These are phyloP conservation scores for Planococcus citri DNA, from an alignment of 1,140 invertebrate species.

Conservation along the genomic window DNA sequence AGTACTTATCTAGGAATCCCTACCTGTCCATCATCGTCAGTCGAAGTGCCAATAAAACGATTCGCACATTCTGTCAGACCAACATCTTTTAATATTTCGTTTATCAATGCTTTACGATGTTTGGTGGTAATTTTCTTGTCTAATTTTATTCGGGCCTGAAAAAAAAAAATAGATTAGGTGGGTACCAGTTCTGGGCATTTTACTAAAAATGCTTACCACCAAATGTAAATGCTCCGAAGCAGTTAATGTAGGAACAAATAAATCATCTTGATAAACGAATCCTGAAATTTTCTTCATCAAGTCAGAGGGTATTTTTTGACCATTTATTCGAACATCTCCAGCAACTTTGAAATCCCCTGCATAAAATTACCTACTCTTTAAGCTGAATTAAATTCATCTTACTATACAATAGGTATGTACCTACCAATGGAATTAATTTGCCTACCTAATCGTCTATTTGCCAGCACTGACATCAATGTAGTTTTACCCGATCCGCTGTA, in stretches of 20 bases:
- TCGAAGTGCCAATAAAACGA: conserved; percentile 56
- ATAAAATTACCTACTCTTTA: too few species aligned
- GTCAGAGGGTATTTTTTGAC: not conserved
- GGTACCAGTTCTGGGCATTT: too few species aligned
- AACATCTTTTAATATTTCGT: conserved; percentile 54
- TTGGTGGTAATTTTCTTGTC: conserved; percentile 45
- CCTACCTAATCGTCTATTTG: conserved; percentile 55
- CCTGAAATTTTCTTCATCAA: conserved; percentile 43
- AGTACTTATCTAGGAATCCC: not conserved
- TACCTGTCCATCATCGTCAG: conserved; percentile 14
- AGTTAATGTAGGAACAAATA: conserved; percentile 76
- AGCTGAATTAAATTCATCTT: too few species aligned
- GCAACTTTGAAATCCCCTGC: conserved; percentile 22
- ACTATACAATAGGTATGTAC: too few species aligned
- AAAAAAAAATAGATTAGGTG: too few species aligned
- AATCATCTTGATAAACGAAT: conserved; percentile 88
- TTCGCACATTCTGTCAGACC: conserved; percentile 55
- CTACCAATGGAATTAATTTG: too few species aligned
- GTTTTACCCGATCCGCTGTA: conserved; percentile 86
- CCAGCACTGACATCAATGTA: conserved; percentile 78
- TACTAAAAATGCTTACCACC: conserved; percentile 56
- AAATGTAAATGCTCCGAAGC: conserved; percentile 80
- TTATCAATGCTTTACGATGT: conserved; percentile 51
- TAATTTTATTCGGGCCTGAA: conserved; percentile 68
- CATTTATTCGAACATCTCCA: conserved; percentile 16